A percentile compares a stretch with the other conserved stretches of the same genome.
phyloP scores from a whole-genome alignment of 2,797 vertebrate species.

The Vipera latastei region DNA sequence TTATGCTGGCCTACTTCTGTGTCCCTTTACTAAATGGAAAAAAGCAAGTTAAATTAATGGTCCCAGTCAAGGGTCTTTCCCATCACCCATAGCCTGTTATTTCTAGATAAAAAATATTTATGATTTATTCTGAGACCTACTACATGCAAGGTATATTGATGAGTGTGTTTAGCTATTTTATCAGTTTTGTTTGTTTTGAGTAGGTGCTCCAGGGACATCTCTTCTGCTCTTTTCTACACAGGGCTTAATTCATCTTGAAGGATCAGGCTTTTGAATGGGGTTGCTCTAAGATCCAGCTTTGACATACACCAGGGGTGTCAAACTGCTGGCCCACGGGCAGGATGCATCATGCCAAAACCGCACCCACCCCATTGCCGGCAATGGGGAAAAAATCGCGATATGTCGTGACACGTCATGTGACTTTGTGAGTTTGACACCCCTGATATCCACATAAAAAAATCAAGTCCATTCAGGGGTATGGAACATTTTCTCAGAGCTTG shows the following conservation, averaged over 20 bases:
- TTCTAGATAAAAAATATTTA: background rate
- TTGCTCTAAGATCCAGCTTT: background rate
- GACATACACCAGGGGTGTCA: background rate
- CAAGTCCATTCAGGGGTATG: background rate
- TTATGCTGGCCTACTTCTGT: background rate
- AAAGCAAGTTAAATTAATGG: background rate
- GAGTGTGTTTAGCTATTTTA: background rate
- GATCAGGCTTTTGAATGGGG: background rate
- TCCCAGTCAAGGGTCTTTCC: background rate
- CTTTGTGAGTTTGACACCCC: no score
- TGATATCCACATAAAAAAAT: no score
- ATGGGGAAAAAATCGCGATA: no score
- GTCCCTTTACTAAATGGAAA: background rate
- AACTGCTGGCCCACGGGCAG: no score
- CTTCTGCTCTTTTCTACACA: background rate
- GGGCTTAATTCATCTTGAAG: background rate
- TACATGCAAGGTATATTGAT: background rate
- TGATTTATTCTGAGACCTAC: background rate
- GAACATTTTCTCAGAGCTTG: background rate
- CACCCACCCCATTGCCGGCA: no score
- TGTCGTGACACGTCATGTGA: no score
- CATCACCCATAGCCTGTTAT: background rate
- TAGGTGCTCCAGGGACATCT: background rate
- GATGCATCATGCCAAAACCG: no score
- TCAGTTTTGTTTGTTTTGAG: background rate